Evolutionary conservation across 2,888 invertebrate species (phyloP), one percentile per base, ranked within the genome.

Genomic region (Glaucopsyche alexis): DNA sequence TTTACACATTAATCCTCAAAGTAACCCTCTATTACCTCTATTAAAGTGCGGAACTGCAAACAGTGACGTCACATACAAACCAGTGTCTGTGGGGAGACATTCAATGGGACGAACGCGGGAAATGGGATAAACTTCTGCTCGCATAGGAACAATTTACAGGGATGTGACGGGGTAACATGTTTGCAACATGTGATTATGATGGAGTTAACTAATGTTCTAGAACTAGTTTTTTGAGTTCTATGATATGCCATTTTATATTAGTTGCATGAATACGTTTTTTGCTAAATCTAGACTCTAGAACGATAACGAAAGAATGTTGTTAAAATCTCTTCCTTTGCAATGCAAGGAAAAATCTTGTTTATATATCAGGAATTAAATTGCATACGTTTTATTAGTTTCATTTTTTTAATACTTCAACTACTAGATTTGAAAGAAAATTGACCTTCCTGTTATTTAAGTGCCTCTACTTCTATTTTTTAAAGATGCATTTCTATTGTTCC

Each of bases 401-500:
- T 29, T 29, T 29, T 29, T 29, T 29, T 29, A 29, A 4, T 29
- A 29, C 29, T 29, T 29, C 4, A 29, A 3, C 29, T 29, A 29
- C 29, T 1, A 29, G 29, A 29, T 29, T 29, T 29, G 29, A 29
- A 29, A 29, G 29, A 29, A 4, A 29, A 29, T 29, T 29, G 29
- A 29, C 29, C 29, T 29, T 29, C 7, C 38, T 14, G 5, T 16
- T 42, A n/a, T 5, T 16, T 14, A 29, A n/a, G 16, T 47, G 14
- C 70, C 60, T 55, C 38, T 19, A 40, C n/a, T n/a, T n/a, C n/a
- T 1, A 64, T 9, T 70, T 42, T 7, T 7, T 42, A 42, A 42
- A 42, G 3, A 42, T 42, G 29, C 42, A 7, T 4, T 16, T 13
- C 60, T 19, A 55, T 82, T 74, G 82, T 81, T 74, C 16, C 85